These are phyloP conservation scores for Nasonia oneida DNA, from an alignment of 2,888 invertebrate species.

Conservation along the genomic window DNA sequence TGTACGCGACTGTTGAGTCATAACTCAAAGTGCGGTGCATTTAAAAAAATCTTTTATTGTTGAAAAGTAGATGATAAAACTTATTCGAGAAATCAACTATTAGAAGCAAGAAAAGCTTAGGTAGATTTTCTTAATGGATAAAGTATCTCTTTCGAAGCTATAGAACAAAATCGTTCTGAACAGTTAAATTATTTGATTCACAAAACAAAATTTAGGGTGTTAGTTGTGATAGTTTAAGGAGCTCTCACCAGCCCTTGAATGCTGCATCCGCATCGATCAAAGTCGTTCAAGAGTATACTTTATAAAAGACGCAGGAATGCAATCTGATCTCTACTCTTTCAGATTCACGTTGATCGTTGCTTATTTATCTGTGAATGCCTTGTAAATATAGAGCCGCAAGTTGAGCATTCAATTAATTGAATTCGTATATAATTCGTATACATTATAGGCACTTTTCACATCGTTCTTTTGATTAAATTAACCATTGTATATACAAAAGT, in stretches of 20 bases:
- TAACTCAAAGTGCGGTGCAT: slow-evolving; percentile 56
- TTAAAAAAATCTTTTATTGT: slow-evolving; percentile 56
- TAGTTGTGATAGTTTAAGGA: slow-evolving; percentile 58
- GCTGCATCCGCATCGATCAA: slow-evolving; percentile 56
- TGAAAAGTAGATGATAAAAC: slow-evolving; percentile 47
- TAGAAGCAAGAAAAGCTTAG: slow-evolving; percentile 25
- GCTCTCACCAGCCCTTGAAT: slow-evolving; percentile 34
- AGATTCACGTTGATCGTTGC: slow-evolving; percentile 61
- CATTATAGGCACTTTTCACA: slow-evolving; percentile 44
- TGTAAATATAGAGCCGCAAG: slow-evolving; percentile 61
- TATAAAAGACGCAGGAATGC: slow-evolving; percentile 57
- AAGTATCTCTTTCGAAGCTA: slow-evolving; percentile 49
- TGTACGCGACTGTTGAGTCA: slow-evolving; percentile 54
- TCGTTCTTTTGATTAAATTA: slow-evolving; percentile 55
- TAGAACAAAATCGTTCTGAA: background rate
- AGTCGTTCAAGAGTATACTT: slow-evolving; percentile 55
- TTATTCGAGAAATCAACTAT: slow-evolving; percentile 42
- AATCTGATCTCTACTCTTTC: slow-evolving; percentile 63
- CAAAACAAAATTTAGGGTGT: slow-evolving; percentile 40
- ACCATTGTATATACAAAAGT: slow-evolving; percentile 59
- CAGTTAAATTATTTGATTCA: slow-evolving; percentile 47
- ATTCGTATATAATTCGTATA: slow-evolving; percentile 50
- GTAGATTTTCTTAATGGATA: slow-evolving; percentile 49
- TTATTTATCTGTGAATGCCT: slow-evolving; percentile 62
- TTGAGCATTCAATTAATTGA: slow-evolving; percentile 59